Conservation (phyloP, 1,140 invertebrate species). For the Drosophila bocki region DNA sequence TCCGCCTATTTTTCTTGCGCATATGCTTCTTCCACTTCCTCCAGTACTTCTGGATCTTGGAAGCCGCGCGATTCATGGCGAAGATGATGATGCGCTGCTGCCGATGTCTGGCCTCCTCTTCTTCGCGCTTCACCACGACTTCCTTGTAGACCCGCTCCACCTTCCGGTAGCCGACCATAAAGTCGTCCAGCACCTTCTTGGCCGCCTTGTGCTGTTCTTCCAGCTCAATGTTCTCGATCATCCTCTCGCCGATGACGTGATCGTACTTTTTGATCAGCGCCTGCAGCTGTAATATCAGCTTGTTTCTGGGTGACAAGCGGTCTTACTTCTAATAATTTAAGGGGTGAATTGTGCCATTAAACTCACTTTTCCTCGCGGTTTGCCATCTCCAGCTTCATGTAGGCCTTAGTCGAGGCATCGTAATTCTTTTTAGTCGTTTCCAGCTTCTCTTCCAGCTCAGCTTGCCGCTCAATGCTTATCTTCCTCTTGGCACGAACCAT, state of each 20-base stretch:
- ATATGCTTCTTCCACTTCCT: slow-evolving; percentile 47
- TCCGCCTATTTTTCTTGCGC: slow-evolving; percentile 27
- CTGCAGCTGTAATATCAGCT: slow-evolving; percentile 53
- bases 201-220: slow-evolving; percentile 20
- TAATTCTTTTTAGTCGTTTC: neutral
- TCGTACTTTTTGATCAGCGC: slow-evolving; percentile 62
- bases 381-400: slow-evolving; percentile 15
- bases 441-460: slow-evolving; percentile 30
- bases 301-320: slow-evolving; percentile 33
- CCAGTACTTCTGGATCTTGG: slow-evolving; percentile 68
- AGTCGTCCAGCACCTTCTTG: slow-evolving; percentile 25
- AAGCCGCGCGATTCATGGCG: slow-evolving; percentile 60
- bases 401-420: neutral
- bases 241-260: slow-evolving; percentile 47
- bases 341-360: neutral
- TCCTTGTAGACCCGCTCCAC: slow-evolving; percentile 50
- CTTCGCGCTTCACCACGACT: slow-evolving; percentile 58
- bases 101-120: slow-evolving; percentile 19
- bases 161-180: slow-evolving; percentile 26
- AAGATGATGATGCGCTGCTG: slow-evolving; percentile 28
- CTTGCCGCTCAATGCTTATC: slow-evolving; percentile 32
- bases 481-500: slow-evolving; percentile 31
- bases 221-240: slow-evolving; percentile 46
- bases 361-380: slow-evolving; percentile 61
- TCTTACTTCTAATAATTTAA: neutral